phyloP scores from a whole-genome alignment of 2,797 vertebrate species.

The Acrocephalus scirpaceus region DNA sequence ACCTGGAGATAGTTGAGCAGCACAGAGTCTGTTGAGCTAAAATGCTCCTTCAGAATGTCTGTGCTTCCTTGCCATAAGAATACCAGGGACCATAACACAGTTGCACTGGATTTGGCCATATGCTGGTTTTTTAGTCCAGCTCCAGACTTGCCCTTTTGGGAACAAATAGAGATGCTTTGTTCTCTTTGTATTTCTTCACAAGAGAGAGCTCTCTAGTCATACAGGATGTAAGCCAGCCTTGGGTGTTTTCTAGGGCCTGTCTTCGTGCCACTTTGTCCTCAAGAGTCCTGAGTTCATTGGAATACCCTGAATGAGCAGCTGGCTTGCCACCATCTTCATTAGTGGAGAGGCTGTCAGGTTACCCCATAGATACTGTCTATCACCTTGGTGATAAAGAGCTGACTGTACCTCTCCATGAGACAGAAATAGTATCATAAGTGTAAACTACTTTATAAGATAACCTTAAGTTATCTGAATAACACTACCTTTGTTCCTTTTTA shows the following conservation, averaged over 20 bases:
- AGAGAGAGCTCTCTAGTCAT: not conserved
- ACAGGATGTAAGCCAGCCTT: not conserved
- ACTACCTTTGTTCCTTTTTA: not conserved
- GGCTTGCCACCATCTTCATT: not conserved
- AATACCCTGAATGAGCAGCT: not conserved
- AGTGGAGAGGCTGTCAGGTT: not conserved
- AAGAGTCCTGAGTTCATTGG: not conserved
- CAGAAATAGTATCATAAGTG: not conserved
- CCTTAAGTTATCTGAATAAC: not conserved
- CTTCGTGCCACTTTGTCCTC: not conserved
- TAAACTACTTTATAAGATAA: not conserved
- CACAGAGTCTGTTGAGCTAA: not conserved
- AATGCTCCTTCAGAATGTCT: not conserved
- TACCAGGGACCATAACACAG: accelerated
- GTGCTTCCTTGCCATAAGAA: not conserved
- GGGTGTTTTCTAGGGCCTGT: not conserved
- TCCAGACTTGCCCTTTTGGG: not conserved
- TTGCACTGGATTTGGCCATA: not conserved
- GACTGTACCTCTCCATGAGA: not conserved
- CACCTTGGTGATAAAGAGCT: not conserved
- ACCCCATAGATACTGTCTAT: not conserved
- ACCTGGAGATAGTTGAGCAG: not conserved
- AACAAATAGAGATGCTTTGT: not conserved
- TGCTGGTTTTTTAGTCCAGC: not conserved
- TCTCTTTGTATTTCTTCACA: not conserved